Conservation (phyloP, 37 sponge, comb jelly and placozoan genomes). For the Bolinopsis microptera region DNA sequence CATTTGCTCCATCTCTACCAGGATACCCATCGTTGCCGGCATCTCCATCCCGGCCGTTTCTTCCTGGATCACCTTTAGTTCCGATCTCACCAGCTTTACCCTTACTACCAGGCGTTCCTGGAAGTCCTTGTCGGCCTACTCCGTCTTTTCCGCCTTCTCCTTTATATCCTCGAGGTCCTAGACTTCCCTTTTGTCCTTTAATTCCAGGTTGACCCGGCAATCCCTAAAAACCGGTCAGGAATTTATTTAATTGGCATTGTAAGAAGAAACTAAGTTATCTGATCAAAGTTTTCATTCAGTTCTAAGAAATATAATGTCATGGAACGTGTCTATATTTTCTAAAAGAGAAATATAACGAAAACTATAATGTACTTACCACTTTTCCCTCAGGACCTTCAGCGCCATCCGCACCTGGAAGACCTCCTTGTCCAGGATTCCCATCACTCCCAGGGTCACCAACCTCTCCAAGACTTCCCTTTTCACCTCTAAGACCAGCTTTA, state of each 20-base stretch:
- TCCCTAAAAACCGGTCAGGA: neutral
- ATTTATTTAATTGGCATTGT: too few species aligned
- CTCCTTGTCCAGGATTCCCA: neutral
- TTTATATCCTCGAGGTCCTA: neutral
- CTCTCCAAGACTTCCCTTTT: constrained; percentile 35
- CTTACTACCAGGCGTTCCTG: neutral
- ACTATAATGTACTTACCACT: neutral
- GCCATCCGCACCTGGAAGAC: neutral
- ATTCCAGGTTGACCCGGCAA: neutral
- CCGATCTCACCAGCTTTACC: constrained; percentile 24
- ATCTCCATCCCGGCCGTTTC: neutral
- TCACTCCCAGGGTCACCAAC: neutral
- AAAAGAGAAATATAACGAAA: too few species aligned
- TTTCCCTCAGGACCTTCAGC: constrained; percentile 15
- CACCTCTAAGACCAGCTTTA: neutral
- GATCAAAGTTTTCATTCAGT: too few species aligned
- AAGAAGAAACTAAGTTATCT: too few species aligned
- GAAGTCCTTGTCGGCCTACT: neutral
- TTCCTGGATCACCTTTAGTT: neutral
- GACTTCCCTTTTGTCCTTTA: neutral
- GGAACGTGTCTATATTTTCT: too few species aligned
- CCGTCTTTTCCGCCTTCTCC: neutral
- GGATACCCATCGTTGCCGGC: neutral
- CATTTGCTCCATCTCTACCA: neutral
- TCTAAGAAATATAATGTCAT: too few species aligned